Conservation (phyloP, 2,888 invertebrate species). For the Cosmopolites sordidus region DNA sequence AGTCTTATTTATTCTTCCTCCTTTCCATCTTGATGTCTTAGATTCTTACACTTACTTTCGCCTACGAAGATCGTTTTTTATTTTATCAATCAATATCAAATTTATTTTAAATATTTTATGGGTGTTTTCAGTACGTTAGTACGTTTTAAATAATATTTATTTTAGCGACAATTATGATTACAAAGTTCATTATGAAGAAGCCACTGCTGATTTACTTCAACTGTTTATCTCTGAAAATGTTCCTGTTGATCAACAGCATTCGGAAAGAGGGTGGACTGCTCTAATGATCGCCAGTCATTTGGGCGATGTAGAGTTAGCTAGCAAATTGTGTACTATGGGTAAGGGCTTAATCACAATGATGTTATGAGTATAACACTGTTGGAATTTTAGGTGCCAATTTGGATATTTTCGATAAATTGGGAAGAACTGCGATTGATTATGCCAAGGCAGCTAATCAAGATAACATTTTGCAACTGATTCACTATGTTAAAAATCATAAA, state of each 20-base stretch:
- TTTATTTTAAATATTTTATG: too few relatives aligned
- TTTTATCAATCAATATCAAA: too few relatives aligned
- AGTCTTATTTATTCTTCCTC: too few relatives aligned
- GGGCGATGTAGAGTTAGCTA: conserved; percentile 63
- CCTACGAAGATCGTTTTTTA: too few relatives aligned
- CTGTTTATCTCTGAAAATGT: conserved; percentile 75
- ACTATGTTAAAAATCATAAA: conserved; percentile 49
- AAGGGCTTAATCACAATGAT: conserved; percentile 17
- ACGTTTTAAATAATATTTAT: not conserved
- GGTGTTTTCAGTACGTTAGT: too few relatives aligned
- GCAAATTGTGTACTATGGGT: conserved; percentile 68
- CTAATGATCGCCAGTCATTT: conserved; percentile 75
- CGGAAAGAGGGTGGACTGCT: conserved; percentile 61
- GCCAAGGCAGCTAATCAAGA: conserved; percentile 47
- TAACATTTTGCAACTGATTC: conserved; percentile 48
- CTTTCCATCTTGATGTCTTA: too few relatives aligned
- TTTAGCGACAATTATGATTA: conserved; percentile 33
- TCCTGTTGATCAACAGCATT: conserved; percentile 68
- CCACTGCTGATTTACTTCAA: conserved; percentile 56
- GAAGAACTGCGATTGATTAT: conserved; percentile 69
- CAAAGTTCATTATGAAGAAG: conserved; percentile 31
- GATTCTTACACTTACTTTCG: too few relatives aligned
- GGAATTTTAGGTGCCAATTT: conserved; percentile 56
- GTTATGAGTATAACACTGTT: too few relatives aligned
- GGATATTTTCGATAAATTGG: conserved; percentile 56